Evolutionary conservation across 2,888 invertebrate species (phyloP), one percentile per base, ranked within the genome.

Genomic region (Sipha maydis): DNA sequence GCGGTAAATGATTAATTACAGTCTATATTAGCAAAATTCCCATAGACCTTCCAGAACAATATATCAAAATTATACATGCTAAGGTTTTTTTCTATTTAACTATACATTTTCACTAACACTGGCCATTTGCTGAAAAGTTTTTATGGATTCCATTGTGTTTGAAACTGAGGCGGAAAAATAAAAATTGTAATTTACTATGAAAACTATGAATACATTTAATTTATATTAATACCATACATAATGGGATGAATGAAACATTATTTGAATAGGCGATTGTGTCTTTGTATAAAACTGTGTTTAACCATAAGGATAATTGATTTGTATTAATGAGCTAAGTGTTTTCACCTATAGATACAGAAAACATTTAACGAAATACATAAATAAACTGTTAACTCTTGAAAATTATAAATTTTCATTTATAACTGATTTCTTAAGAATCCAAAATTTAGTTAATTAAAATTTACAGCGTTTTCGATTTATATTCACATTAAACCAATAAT

Each of bases 1-100:
- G 54, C 78, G 56, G 38, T 25, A 73, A 80, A 73, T 86, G 86
- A 86, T 86, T 79, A 79, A 86, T 86, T 79, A 69, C 86, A 14
- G 21, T 28, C 79, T 78, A 71, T 79, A 86, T 79, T 79, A 86
- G 38, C n/a, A 86, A 79, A 80, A 80, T 38, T 34, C 21, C 77
- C 34, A 78, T 78, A n/a, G 78, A 38, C 85, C 48, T 69, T 69
- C 48, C 54, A 69, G 14, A 85, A 85, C 78, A 78, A 85, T 85
- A 78, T 34, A 69, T 79, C 69, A 78, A 54, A 31, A 34, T 85
- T 7, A 41, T n/a, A n/a, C 11, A 48, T 7, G n/a, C 1, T 31
- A 78, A 31, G 34, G 69, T 21, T 48, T 48, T 71, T 75, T 76
- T 85, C 7, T 54, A 71, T 78, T 78, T 54, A 69, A 76, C 76